Evolutionary conservation across 2,888 invertebrate species (phyloP).

Genomic region (Alloplasta piceator): DNA sequence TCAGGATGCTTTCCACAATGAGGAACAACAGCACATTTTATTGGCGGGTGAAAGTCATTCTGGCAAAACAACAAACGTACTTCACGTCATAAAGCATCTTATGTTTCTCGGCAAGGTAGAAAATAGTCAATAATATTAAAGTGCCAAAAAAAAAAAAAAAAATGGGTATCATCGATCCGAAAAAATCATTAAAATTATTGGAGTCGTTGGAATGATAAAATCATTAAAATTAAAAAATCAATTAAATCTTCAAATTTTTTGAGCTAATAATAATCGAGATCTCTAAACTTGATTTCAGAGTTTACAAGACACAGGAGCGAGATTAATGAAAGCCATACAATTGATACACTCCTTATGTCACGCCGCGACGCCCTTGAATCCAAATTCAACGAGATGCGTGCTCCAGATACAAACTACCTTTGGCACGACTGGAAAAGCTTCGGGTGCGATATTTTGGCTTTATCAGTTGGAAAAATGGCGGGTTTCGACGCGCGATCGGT

Average conservation of each 20-base stretch:
- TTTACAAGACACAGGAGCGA: conserved; percentile 85
- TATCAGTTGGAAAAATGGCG: conserved; percentile 95
- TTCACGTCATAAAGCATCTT: conserved; percentile 91
- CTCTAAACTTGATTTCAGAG: conserved; percentile 73
- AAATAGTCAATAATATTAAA: not conserved
- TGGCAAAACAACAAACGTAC: conserved; percentile 94
- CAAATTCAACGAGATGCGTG: conserved; percentile 93
- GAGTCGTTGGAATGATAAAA: not conserved
- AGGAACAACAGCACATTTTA: conserved; percentile 93
- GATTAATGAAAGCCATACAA: conserved; percentile 88
- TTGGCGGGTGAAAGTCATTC: conserved; percentile 96
- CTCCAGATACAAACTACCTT: conserved; percentile 93
- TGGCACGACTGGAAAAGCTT: conserved; percentile 93
- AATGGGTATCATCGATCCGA: not conserved
- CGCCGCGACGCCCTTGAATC: conserved; percentile 93
- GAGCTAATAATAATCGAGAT: too few species aligned
- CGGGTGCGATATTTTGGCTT: conserved; percentile 94
- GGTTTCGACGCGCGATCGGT: conserved; percentile 91
- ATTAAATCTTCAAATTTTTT: too few species aligned
- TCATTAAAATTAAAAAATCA: too few species aligned
- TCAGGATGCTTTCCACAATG: conserved; percentile 95
- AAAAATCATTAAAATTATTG: not conserved
- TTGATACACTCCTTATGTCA: conserved; percentile 92
- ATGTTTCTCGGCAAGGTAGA: conserved; percentile 90
- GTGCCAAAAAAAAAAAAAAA: not conserved